Percentiles rank a stretch among this genome's conserved stretches.
Evolutionary conservation across 2,113 vertebrate genomes (phyloP).

Genomic region (Rhinoptilus africanus): DNA sequence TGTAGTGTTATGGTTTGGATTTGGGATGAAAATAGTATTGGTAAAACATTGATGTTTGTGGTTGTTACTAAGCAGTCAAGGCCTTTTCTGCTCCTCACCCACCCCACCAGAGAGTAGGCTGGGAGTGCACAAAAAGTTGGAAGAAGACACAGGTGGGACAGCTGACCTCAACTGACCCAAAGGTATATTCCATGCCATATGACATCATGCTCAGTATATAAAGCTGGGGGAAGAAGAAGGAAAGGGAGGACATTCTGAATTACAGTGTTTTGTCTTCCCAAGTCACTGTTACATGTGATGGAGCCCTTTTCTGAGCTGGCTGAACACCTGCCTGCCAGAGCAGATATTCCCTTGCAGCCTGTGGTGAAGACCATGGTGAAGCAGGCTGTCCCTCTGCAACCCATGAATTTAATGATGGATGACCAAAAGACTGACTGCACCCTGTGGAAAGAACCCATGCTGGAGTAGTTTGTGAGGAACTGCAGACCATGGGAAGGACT

Average conservation of each 20-base stretch:
- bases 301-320: background rate
- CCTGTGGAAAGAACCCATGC: background rate
- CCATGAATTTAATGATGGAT: background rate
- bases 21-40: background rate
- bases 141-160: background rate
- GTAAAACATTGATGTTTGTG: background rate
- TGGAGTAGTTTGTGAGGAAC: background rate
- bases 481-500: background rate
- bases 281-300: background rate
- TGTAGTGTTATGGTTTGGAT: background rate
- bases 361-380: background rate
- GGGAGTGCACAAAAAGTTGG: background rate
- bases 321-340: background rate
- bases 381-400: background rate
- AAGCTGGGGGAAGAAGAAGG: background rate
- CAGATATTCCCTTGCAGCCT: too few relatives aligned
- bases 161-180: background rate
- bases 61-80: background rate
- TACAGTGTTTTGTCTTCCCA: background rate
- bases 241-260: background rate
- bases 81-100: background rate
- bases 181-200: background rate
- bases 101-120: background rate
- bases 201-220: background rate
- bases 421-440: background rate